Base-by-base conservation (phyloP, 2,888 invertebrate species). In the Esperia sulphurella region DNA sequence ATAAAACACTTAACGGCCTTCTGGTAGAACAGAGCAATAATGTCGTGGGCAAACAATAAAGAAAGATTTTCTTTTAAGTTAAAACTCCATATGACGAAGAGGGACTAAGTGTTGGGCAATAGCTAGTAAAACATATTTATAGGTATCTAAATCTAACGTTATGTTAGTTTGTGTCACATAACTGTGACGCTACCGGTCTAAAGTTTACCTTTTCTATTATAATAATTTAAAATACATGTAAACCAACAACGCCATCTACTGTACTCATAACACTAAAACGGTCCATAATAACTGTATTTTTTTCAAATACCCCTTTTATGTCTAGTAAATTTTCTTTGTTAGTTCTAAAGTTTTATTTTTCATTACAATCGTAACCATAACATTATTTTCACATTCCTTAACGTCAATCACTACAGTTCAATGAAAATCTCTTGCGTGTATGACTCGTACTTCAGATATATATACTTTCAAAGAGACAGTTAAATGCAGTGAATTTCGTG, bases 361-460 rank as follows among this genome's bases (percentile, higher is more conserved):
- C 14, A 41, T 41, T 41, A 29, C 28, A 29, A n/a, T 41, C 41
- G 41, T 14, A 41, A 41, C 41, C 21, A 41, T 6, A n/a, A 28
- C 28, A 41, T 45, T 42, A 48, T 40, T 46, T 46, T 49, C 44
- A 40, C 44, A 31, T 30, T 43, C 31, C 45, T 45, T 7, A 35
- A 35, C 14, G n/a, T 37, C 28, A 33, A 9, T 28, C 12, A 41
- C 3, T 8, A 10, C n/a, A 13, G 38, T 10, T n/a, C 38, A 13
- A 38, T 38, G 9, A 10, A 33, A 33, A 33, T 5, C 8, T 10
- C 10, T 5, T 8, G 10, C 10, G 33, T 33, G 21, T 33, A 5
- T 2, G 33, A 6, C 7, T 3, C 10, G 3, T 6, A 2, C 10
- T 33, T 33, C 33, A 33, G 3, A 33, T 33, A 10, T 6, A 3